Evolutionary conservation across 2,888 invertebrate genomes (phyloP).

Genomic region (Beris chalybata): DNA sequence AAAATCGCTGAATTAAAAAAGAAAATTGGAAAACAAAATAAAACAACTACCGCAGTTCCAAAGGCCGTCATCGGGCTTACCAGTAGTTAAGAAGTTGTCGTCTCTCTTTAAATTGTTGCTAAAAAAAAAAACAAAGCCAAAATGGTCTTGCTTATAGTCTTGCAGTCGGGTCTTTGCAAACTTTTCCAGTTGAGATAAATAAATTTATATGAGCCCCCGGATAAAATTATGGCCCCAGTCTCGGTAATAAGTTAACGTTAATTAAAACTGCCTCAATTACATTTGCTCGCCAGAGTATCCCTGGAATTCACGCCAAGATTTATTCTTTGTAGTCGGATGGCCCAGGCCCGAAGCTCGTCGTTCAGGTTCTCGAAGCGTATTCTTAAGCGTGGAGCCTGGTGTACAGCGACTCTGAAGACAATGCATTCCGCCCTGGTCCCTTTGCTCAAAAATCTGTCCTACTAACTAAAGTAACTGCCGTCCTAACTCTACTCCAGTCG

Average conservation of each 20-base stretch:
- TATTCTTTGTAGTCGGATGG: slow-evolving; percentile 34
- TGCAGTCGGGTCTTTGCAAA: slow-evolving; percentile 1
- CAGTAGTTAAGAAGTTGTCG: slow-evolving; percentile 9
- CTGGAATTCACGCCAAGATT: slow-evolving; percentile 38
- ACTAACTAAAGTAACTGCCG: slow-evolving; percentile 11
- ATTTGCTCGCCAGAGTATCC: slow-evolving; percentile 36
- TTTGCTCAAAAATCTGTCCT: slow-evolving; percentile 18
- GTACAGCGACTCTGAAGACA: slow-evolving; percentile 26
- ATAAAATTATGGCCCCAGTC: slow-evolving; percentile 34
- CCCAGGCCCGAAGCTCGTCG: background rate
- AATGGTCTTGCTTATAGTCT: slow-evolving; percentile 13
- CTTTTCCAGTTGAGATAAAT: slow-evolving; percentile 18
- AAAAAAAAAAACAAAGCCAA: slow-evolving; percentile 2
- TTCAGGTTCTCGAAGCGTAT: background rate
- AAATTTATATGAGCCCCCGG: slow-evolving; percentile 34
- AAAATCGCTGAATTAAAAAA: no score
- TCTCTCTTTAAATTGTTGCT: slow-evolving; percentile 15
- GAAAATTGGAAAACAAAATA: no score
- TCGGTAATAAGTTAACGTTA: slow-evolving; percentile 39
- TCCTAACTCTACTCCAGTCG: slow-evolving; percentile 24
- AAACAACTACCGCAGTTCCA: no score
- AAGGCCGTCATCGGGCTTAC: background rate
- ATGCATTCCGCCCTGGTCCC: slow-evolving; percentile 32
- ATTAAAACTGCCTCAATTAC: slow-evolving; percentile 40
- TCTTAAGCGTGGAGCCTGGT: background rate